Percentiles rank a stretch among this genome's conserved stretches.
phyloP scores from a whole-genome alignment of 2,888 invertebrate species.

The Gymnocheta viridis region DNA sequence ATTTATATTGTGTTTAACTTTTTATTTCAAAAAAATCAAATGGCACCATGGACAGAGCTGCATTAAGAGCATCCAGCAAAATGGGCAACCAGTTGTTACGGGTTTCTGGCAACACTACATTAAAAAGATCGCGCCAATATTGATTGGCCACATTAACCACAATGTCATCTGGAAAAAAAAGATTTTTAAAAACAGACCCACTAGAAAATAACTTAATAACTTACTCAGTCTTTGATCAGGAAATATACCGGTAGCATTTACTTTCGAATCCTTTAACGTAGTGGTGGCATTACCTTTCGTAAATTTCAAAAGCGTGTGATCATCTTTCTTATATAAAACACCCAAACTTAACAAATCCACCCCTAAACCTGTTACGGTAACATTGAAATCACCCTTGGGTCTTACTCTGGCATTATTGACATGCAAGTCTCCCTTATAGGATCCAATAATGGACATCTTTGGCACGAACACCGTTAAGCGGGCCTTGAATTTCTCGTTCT shows the following conservation, averaged over 20 bases:
- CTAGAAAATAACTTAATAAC: constrained; percentile 75
- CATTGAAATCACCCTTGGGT: constrained; percentile 84
- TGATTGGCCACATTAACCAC: constrained; percentile 83
- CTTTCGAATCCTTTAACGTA: constrained; percentile 85
- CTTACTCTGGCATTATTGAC: constrained; percentile 85
- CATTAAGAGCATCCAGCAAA: constrained; percentile 76
- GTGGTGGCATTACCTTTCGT: constrained; percentile 85
- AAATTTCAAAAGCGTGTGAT: constrained; percentile 83
- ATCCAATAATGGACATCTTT: constrained; percentile 83
- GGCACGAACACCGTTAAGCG: constrained; percentile 84
- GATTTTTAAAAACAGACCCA: neutral
- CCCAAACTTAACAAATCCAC: constrained; percentile 80
- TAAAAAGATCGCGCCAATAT: constrained; percentile 84
- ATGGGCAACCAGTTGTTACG: constrained; percentile 79
- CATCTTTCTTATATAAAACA: constrained; percentile 83
- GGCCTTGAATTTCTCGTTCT: constrained; percentile 71
- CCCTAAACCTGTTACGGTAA: constrained; percentile 84
- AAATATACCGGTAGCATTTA: constrained; percentile 85
- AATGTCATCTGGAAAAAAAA: constrained; percentile 76
- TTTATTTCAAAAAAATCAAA: constrained; percentile 75
- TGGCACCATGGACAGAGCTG: constrained; percentile 77
- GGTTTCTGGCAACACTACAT: constrained; percentile 82
- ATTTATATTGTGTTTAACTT: neutral
- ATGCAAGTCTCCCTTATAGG: constrained; percentile 85
- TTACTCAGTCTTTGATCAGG: constrained; percentile 86